Evolutionary conservation across 2,113 vertebrate genomes (phyloP), one percentile per base, ranked within the genome.

Genomic region (Actenoides hombroni): DNA sequence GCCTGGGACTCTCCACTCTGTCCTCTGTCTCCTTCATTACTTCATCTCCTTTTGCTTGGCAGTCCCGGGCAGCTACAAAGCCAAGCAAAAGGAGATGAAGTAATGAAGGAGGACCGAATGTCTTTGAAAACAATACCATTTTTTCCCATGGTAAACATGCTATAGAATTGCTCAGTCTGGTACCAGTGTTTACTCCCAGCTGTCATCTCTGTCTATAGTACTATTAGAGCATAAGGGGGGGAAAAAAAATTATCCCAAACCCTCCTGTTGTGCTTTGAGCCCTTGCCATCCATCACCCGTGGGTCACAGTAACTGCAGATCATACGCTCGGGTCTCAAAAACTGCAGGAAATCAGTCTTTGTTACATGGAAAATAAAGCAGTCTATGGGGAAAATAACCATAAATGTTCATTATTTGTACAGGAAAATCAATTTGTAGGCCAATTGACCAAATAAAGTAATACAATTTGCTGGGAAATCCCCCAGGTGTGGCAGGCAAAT

Each of bases 401-500:
- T 98, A 97, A 97, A 98, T 97, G 97, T 98, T 98, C 97, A 98
- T 98, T 97, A 97, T 98, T 98, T 97, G 97, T 97, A 97, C 97
- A 97, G 97, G 97, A 98, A 98, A 98, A 97, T 98, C 97, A 97
- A 98, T 98, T 97, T 97, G 97, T 95, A 96, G 97, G 96, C 97
- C 96, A 97, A 97, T 97, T 98, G 97, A 97, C 95, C 97, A 98
- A 98, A 98, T 97, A 97, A 97, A 97, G 96, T 97, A 97, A 98
- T 97, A 96, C 94, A 97, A 97, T 98, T 98, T 98, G 97, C 97
- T 95, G 97, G 96, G 96, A 97, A 97, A 97, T 97, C 96, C 95
- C 97, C 86, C 92, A 93, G 92, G 94, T 97, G 95, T 92, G 96
- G 96, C 85, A 88, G 94, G 93, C 44, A 88, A 91, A 93, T 88